Percentiles rank a stretch among this genome's conserved stretches.
Conservation (phyloP, 2,888 invertebrate genomes). For the Drosophila ustulata region DNA sequence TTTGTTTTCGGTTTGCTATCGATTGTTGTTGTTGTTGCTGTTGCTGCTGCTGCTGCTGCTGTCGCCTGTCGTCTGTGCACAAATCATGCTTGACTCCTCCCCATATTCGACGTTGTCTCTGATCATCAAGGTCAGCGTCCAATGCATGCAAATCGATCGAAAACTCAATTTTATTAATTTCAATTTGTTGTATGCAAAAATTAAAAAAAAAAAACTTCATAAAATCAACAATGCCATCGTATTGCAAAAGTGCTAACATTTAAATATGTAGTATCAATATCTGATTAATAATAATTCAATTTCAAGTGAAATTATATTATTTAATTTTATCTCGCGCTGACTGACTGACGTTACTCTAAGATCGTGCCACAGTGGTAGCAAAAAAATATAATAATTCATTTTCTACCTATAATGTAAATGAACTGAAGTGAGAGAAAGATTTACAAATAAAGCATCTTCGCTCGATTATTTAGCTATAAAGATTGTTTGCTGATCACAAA, state of each 20-base stretch:
- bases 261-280: conserved; percentile 26
- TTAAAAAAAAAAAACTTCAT: background rate
- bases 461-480: background rate
- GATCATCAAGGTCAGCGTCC: conserved; percentile 53
- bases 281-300: conserved; percentile 43
- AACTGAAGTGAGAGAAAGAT: no score
- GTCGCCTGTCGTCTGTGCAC: conserved; percentile 34
- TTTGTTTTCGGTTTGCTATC: conserved; percentile 14
- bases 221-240: conserved; percentile 1
- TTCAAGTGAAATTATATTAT: conserved; percentile 19
- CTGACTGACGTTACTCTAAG: conserved; percentile 7
- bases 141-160: conserved; percentile 54
- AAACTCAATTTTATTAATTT: conserved; percentile 16
- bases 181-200: conserved; percentile 9
- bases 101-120: conserved; percentile 30
- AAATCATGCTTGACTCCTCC: conserved; percentile 76
- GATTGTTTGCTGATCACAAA: background rate
- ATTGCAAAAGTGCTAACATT: conserved; percentile 31
- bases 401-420: no score
- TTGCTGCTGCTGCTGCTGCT: conserved; percentile 4
- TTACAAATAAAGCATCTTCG: no score
- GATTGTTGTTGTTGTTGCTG: conserved; percentile 12
- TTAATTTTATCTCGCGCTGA: conserved; percentile 4
- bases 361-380: conserved; percentile 20
- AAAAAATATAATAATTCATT: no score